Percentiles rank a stretch among this genome's conserved stretches.
Conservation (phyloP, 1,140 invertebrate genomes). For the Caerostris darwini region DNA sequence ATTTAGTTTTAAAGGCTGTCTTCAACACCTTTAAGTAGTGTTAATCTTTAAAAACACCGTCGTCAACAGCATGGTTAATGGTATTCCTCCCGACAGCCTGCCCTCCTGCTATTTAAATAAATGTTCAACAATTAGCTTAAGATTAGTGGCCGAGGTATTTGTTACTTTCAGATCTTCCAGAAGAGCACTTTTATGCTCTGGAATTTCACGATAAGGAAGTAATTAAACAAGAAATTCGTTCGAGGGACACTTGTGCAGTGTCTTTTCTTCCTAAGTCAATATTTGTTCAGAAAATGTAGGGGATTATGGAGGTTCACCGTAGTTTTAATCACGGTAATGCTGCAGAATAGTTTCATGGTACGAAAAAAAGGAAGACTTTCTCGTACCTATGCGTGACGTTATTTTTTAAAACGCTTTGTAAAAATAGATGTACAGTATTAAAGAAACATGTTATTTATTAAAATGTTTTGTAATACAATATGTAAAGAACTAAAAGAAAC, state of each 20-base stretch:
- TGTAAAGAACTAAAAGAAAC: too few relatives aligned
- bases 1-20: not conserved
- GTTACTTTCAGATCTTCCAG: slow-evolving; percentile 36
- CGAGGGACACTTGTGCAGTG: not conserved
- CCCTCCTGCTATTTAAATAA: slow-evolving; percentile 14
- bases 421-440: too few relatives aligned
- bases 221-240: slow-evolving; percentile 59
- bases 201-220: slow-evolving; percentile 64
- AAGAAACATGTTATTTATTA: too few relatives aligned
- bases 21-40: not conserved
- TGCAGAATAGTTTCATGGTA: not conserved
- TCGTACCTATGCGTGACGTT: too few relatives aligned
- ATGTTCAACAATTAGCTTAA: slow-evolving; percentile 45
- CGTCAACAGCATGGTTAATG: not conserved
- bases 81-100: not conserved
- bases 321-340: not conserved
- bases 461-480: too few relatives aligned
- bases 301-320: slow-evolving; percentile 1
- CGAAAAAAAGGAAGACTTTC: not conserved
- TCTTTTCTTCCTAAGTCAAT: slow-evolving; percentile 44
- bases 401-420: too few relatives aligned
- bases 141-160: slow-evolving; percentile 22
- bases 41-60: slow-evolving; percentile 13
- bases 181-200: slow-evolving; percentile 49
- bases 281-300: slow-evolving; percentile 41